Evolutionary conservation across 2,113 vertebrate genomes (phyloP).

Genomic region (Hemichromis elongatus): DNA sequence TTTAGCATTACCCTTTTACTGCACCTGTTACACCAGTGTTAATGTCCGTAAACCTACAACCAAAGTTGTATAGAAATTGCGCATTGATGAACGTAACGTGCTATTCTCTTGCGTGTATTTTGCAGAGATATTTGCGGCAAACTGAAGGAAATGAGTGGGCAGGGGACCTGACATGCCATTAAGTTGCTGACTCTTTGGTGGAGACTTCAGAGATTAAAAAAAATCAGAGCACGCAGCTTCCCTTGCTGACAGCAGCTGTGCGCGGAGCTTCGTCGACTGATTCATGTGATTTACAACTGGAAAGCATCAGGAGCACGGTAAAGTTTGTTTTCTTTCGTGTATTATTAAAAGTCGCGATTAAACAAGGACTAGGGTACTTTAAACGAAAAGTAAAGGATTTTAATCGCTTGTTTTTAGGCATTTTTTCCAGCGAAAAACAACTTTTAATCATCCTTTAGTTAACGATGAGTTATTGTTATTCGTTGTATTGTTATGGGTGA

Average conservation of each 20-base stretch:
- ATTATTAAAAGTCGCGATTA: not conserved
- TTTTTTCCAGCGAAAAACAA: not conserved
- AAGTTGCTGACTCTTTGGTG: not conserved
- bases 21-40: not conserved
- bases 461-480: not conserved
- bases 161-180: not conserved
- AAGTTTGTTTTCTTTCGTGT: not conserved
- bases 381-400: not conserved
- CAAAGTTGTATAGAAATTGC: not conserved
- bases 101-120: not conserved
- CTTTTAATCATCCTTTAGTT: not conserved
- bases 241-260: not conserved
- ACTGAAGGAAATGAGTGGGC: not conserved
- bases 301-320: constrained; percentile 20
- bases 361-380: not conserved
- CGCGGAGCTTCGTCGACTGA: not conserved
- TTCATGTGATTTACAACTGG: not conserved
- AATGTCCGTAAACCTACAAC: not conserved
- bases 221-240: not conserved
- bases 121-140: not conserved
- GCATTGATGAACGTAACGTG: not conserved
- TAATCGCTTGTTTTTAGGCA: not conserved
- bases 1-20: not conserved
- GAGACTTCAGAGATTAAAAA: not conserved
- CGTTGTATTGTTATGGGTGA: not conserved